A percentile compares a stretch with the other conserved stretches of the same genome.
phyloP scores from a whole-genome alignment of 2,113 vertebrate species.

The Cephalopholis sonnerati region DNA sequence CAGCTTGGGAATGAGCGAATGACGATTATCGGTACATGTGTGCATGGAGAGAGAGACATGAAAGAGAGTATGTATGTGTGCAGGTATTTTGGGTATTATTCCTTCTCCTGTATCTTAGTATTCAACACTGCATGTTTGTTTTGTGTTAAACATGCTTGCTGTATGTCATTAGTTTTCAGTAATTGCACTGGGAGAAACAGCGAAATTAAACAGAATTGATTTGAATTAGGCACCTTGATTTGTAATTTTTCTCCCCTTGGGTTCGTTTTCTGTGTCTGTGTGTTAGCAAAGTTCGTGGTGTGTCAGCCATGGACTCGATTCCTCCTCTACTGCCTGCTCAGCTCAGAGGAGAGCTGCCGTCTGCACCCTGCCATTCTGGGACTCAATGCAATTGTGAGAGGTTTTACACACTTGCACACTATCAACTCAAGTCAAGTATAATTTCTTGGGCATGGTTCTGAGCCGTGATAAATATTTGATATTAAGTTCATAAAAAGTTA shows the following conservation, averaged over 20 bases:
- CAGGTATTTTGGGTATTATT: not conserved
- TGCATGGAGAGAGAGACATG: not conserved
- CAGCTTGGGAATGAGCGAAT: not conserved
- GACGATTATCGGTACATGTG: not conserved
- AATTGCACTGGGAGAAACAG: not conserved
- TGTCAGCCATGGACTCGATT: constrained; percentile 93
- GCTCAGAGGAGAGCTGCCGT: constrained; percentile 82
- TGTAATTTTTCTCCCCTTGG: constrained; percentile 6
- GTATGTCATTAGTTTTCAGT: not conserved
- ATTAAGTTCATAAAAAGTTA: constrained; percentile 36
- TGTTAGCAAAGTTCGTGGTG: constrained; percentile 85
- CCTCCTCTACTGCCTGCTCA: constrained; percentile 88
- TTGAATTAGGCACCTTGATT: not conserved
- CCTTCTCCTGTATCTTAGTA: not conserved
- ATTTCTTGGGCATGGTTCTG: constrained; percentile 9
- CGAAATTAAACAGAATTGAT: constrained; percentile 7
- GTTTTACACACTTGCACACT: constrained; percentile 12
- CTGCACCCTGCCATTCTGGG: constrained; percentile 90
- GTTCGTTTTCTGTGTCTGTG: constrained; percentile 18
- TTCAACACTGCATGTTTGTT: not conserved
- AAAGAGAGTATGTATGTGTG: not conserved
- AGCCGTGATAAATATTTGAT: constrained; percentile 48
- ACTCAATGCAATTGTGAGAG: constrained; percentile 89
- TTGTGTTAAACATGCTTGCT: not conserved
- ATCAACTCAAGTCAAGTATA: constrained; percentile 3